Evolutionary conservation across 2,888 invertebrate species (phyloP).

Genomic region (Thera obeliscata): DNA sequence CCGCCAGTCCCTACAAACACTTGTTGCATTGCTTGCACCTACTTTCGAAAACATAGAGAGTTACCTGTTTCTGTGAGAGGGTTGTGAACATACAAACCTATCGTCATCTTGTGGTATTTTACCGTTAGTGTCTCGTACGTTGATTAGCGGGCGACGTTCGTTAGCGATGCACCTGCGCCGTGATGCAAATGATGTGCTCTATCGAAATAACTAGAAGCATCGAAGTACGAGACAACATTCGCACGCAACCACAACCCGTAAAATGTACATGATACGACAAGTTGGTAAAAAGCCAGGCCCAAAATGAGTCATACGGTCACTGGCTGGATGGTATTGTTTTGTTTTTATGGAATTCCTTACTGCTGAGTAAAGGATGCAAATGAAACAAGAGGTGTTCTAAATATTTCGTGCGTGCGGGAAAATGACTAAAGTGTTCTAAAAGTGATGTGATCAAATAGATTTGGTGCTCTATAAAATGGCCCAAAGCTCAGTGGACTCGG

Average conservation of each 20-base stretch:
- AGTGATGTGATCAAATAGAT: slow-evolving; percentile 36
- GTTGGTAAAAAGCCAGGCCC: slow-evolving; percentile 59
- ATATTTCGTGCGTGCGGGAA: slow-evolving; percentile 46
- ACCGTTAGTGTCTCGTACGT: slow-evolving; percentile 68
- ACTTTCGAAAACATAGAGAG: slow-evolving; percentile 71
- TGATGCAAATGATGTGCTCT: slow-evolving; percentile 63
- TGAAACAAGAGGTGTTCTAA: slow-evolving; percentile 39
- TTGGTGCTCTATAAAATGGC: slow-evolving; percentile 59
- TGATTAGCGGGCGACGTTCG: slow-evolving; percentile 61
- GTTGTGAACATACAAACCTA: slow-evolving; percentile 57
- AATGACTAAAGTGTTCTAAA: slow-evolving; percentile 34
- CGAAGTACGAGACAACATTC: slow-evolving; percentile 48
- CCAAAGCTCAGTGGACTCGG: slow-evolving; percentile 78
- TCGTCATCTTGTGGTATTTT: slow-evolving; percentile 62
- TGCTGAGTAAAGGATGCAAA: slow-evolving; percentile 62
- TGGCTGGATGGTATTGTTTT: slow-evolving; percentile 74
- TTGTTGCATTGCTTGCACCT: slow-evolving; percentile 69
- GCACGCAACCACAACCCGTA: slow-evolving; percentile 10
- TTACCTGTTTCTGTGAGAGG: slow-evolving; percentile 74
- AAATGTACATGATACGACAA: slow-evolving; percentile 60
- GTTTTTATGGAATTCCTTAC: slow-evolving; percentile 70
- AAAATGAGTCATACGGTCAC: slow-evolving; percentile 79
- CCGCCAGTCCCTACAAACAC: slow-evolving; percentile 45
- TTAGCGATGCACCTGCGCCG: slow-evolving; percentile 81
- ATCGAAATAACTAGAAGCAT: neutral